Base-by-base conservation (phyloP, 2,888 invertebrate genomes). In the Chymomyza fuscimana region DNA sequence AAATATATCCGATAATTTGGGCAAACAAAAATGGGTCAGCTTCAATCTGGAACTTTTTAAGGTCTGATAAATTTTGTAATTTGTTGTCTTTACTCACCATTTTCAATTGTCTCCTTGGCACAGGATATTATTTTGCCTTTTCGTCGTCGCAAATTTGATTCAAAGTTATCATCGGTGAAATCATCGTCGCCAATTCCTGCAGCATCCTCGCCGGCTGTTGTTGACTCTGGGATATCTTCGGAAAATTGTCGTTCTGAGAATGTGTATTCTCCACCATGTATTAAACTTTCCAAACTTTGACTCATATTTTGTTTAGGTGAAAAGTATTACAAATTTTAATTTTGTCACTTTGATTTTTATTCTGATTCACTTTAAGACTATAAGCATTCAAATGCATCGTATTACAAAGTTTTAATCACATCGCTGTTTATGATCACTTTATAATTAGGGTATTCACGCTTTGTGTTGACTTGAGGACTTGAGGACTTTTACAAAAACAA, bases 41-140 rank as follows among this genome's bases (percentile, higher is more conserved):
- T 25, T 3, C 4, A 25, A 25, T 25, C 25, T 25, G 22, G 3
- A 22, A 22, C 22, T 22, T 22, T 22, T 1, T 22, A 22, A 25
- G 2, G 25, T 25, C 4, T 25, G 25, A 25, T 25, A 25, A 25
- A 25, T 25, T 25, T 25, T 25, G 25, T 25, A 25, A 25, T 25
- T 25, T 25, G 7, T 32, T 12, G 10, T 46, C 3, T 16, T 9
- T 65, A 84, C 90, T 90, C 78, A 92, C 92, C 92, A 77, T 92
- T 91, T 84, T 92, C 92, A 77, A 92, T 92, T 64, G 92, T 92
- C 86, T 92, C 92, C 88, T 92, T 92, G 86, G 92, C 92, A 90
- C 92, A 92, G 70, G 92, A 91, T 86, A 92, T 92, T 74, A 92
- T 91, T 90, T 92, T 92, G 69, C 92, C 92, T 81, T 91, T 92